Conservation (phyloP, 2,888 invertebrate genomes). For the Cinara cedri region DNA sequence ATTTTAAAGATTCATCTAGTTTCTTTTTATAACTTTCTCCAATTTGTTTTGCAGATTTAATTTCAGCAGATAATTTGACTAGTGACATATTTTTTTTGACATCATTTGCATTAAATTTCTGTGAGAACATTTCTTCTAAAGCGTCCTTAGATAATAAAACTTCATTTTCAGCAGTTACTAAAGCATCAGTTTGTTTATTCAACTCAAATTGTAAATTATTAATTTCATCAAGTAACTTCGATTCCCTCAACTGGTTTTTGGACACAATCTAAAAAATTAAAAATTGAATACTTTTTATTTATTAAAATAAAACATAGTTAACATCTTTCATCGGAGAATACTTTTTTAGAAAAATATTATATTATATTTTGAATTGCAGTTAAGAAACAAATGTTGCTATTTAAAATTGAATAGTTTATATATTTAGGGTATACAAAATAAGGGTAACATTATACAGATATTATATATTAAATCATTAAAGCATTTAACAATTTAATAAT, state of each 20-base stretch:
- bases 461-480: too few relatives aligned
- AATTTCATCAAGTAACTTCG: slow-evolving; percentile 25
- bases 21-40: slow-evolving; percentile 36
- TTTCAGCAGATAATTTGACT: slow-evolving; percentile 42
- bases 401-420: too few relatives aligned
- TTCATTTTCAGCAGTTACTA: slow-evolving; percentile 43
- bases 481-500: too few relatives aligned
- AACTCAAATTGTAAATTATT: slow-evolving; percentile 35
- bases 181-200: slow-evolving; percentile 16
- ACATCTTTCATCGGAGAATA: too few relatives aligned
- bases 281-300: not conserved
- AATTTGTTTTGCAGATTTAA: slow-evolving; percentile 41
- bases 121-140: slow-evolving; percentile 28
- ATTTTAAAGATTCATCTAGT: slow-evolving; percentile 13
- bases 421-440: too few relatives aligned
- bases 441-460: too few relatives aligned
- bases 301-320: too few relatives aligned
- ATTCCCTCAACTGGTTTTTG: slow-evolving; percentile 20
- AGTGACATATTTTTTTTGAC: slow-evolving; percentile 22
- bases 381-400: too few relatives aligned
- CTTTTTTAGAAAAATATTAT: too few relatives aligned
- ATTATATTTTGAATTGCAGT: too few relatives aligned
- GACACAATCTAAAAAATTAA: slow-evolving; percentile 11
- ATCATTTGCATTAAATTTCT: slow-evolving; percentile 41
- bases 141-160: slow-evolving; percentile 27